Evolutionary conservation across 1,140 invertebrate species (phyloP), one percentile per base, ranked within the genome.

Genomic region (Macrobrachium nipponense): DNA sequence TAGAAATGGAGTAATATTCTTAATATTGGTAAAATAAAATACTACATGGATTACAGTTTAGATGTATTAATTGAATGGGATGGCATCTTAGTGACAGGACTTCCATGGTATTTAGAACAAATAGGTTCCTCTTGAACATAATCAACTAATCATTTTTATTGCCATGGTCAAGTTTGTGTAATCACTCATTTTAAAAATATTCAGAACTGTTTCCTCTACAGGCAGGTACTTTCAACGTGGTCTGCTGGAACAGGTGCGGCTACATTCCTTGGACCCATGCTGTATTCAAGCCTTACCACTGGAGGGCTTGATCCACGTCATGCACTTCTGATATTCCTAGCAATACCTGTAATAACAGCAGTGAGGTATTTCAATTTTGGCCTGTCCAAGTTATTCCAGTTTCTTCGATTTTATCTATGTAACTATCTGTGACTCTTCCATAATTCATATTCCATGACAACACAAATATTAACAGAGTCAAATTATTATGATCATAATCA

Each of bases 181-280:
- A 36, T 36, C 27, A 36, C 1, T 36, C 27, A 36, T 36, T 36
- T 36, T 36, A 4, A 36, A 36, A 36, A 4, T 36, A 36, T 36
- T 36, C 27, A 2, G 4, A 36, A 36, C 1, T 36, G 27, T 36
- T 36, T 36, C 59, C 2, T 18, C 17, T n/a, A 18, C 78, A 88
- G 87, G 60, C 80, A 88, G 78, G 79, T 88, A 8, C 60, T 88
- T 58, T 88, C 87, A 0, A 23, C 82, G 58, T 88, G 87, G 87
- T 86, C 87, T 8, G 80, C 82, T 11, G 87, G 87, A 2, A 88
- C 87, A 2, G 87, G 87, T 7, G 83, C 80, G 5, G 87, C 87
- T 8, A 88, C 87, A 7, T 88, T 88, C 72, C 36, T 88, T 59
- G 87, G 87, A 0, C 82, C 87, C 7, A 78, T 88, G 27, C 18